A percentile compares a stretch with the other conserved stretches of the same genome.
These are phyloP conservation scores for Aulostomus chinensis DNA, from an alignment of 2,797 vertebrate genomes.

Conservation along the genomic window DNA sequence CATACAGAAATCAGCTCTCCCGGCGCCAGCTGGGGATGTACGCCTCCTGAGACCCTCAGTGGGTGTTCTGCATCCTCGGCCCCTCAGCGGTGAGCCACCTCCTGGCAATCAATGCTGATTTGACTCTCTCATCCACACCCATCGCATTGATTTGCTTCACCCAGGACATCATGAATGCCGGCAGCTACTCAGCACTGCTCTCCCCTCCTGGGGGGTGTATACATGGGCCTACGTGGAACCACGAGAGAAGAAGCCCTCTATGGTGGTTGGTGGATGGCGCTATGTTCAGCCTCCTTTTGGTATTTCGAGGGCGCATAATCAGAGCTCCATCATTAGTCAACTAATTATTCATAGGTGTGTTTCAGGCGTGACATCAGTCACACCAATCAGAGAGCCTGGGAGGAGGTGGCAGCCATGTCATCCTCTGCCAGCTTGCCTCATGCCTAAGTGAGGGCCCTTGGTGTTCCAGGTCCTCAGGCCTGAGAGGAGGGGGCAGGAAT, in stretches of 20 bases:
- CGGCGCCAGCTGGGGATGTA: slow-evolving; percentile 12
- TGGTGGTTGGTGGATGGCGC: slow-evolving; percentile 1
- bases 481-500: too few relatives aligned
- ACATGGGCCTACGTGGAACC: slow-evolving; percentile 52
- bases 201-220: slow-evolving; percentile 33
- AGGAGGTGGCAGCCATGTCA: too few relatives aligned
- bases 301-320: too few relatives aligned
- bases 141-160: slow-evolving; percentile 59
- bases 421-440: too few relatives aligned
- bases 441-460: too few relatives aligned
- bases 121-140: slow-evolving; percentile 70
- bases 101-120: slow-evolving; percentile 71
- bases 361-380: too few relatives aligned
- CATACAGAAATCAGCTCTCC: slow-evolving; percentile 4
- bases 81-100: slow-evolving; percentile 33
- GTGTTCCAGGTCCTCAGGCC: too few relatives aligned
- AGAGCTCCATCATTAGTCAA: too few relatives aligned
- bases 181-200: slow-evolving; percentile 31
- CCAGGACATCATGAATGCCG: slow-evolving; percentile 52
- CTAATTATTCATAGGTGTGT: too few relatives aligned
- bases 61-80: slow-evolving; percentile 32
- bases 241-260: slow-evolving; percentile 26
- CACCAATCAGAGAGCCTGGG: too few relatives aligned
- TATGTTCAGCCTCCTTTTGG: too few relatives aligned
- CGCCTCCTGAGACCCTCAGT: slow-evolving; percentile 3